Conservation (phyloP, 2,113 vertebrate species). For the Stegastes partitus region DNA sequence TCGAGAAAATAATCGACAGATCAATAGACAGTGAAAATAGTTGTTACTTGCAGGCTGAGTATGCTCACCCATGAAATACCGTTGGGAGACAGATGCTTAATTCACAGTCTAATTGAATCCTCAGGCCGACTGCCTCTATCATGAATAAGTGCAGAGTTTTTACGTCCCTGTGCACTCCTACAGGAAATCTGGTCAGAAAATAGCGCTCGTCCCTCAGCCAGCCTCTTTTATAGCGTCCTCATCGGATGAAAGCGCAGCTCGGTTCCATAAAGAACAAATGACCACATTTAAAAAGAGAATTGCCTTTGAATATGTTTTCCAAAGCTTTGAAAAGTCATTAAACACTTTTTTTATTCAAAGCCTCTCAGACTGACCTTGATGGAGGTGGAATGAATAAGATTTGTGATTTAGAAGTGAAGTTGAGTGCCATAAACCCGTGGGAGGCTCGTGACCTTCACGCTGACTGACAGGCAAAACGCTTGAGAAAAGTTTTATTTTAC, state of each 20-base stretch:
- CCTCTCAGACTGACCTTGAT: slow-evolving; percentile 10
- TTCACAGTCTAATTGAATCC: no score
- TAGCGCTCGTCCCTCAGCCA: no score
- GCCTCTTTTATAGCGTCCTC: not conserved
- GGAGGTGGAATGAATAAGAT: not conserved
- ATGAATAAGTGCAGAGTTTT: no score
- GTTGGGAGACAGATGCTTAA: no score
- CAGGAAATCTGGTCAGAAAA: no score
- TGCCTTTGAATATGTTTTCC: slow-evolving; percentile 23
- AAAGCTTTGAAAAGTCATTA: slow-evolving; percentile 16
- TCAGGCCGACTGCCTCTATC: no score
- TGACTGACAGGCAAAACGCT: not conserved
- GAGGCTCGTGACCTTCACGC: slow-evolving; percentile 16
- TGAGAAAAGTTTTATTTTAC: not conserved
- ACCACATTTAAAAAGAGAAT: slow-evolving; percentile 23
- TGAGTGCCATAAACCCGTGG: not conserved
- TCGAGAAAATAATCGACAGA: no score
- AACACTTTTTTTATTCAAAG: slow-evolving; percentile 9
- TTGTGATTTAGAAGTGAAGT: not conserved
- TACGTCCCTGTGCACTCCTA: no score
- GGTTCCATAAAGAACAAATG: not conserved
- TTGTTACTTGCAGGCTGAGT: no score
- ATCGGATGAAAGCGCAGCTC: slow-evolving; percentile 5
- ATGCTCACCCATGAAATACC: no score
- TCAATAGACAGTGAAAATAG: no score